A percentile compares a stretch with the other conserved stretches of the same genome.
These are phyloP conservation scores for Neosilurus mollespiculum DNA, from an alignment of 2,797 vertebrate genomes.

Conservation along the genomic window DNA sequence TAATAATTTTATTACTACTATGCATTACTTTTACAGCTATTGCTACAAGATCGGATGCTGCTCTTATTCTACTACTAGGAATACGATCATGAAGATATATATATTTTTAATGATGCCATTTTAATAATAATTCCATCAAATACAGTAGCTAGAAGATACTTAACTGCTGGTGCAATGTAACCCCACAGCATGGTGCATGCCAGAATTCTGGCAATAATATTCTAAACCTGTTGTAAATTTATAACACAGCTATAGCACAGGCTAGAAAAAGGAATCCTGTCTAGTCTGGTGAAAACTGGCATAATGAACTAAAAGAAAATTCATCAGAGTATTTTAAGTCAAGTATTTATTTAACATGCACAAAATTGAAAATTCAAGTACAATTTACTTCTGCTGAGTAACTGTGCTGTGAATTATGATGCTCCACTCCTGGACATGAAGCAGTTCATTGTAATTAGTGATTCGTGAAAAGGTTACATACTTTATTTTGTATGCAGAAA, in stretches of 20 bases:
- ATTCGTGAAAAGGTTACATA: neutral
- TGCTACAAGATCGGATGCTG: neutral
- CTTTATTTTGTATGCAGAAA: neutral
- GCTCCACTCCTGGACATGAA: neutral
- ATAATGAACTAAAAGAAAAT: neutral
- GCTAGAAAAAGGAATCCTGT: neutral
- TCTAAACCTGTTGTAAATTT: slow-evolving; percentile 24
- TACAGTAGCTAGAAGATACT: slow-evolving; percentile 13
- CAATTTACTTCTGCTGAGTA: neutral
- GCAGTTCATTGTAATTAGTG: neutral
- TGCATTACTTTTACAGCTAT: neutral
- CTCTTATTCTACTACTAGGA: neutral
- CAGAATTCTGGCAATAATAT: slow-evolving; percentile 37
- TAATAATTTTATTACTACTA: neutral
- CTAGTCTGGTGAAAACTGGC: neutral
- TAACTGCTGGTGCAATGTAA: slow-evolving; percentile 22
- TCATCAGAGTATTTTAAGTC: neutral
- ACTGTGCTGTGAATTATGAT: neutral
- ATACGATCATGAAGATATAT: neutral
- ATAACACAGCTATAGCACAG: slow-evolving; percentile 1
- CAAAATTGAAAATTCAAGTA: neutral
- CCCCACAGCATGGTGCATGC: slow-evolving; percentile 13
- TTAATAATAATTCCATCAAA: neutral
- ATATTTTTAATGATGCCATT: neutral
- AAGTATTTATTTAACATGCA: slow-evolving; percentile 4